Evolutionary conservation across 2,888 invertebrate species (phyloP), one percentile per base, ranked within the genome.

Genomic region (Tanytarsus gracilentus): DNA sequence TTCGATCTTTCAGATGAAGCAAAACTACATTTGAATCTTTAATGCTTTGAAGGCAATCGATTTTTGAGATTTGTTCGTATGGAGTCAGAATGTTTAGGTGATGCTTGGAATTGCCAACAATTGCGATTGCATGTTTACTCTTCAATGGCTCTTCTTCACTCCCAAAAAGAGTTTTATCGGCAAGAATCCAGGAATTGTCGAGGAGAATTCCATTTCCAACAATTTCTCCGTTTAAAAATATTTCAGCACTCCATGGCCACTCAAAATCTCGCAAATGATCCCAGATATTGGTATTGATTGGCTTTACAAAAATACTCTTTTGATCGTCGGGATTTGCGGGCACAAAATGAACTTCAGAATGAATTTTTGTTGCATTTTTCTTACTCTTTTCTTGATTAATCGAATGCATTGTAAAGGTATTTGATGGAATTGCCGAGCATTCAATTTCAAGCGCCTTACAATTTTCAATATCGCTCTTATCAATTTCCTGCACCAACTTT

Each of bases 191-290:
- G 16, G 80, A 72, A 2, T 75, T 68, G 64, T 84, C 79, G 44
- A 90, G 69, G 61, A 90, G 72, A 30, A 83, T 77, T 4, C 86
- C 88, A 48, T 82, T 77, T 67, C 89, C 88, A 66, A 74, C 79
- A 63, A 84, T 83, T 62, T 74, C 69, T 2, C 90, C 89, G 67
- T 88, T 81, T 1, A 79, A 75, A 69, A 80, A 86, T 56, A 91
- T 75, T 66, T 84, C 83, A 0, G 82, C 86, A 66, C 82, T 73
- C 89, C 89, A 90, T 0, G 88, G 86, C 78, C 83, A 82, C 62
- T 72, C 65, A 65, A 75, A 74, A 26, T 69, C 66, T 27, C 69
- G 21, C 4, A 50, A 25, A 39, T 50, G 23, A 33, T 30, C 23
- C n/a, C 9, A 14, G n/a, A 21, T 14, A 16, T 36, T n/a, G 8